These are phyloP conservation scores for Corydoras maculifer DNA, from an alignment of 2,113 vertebrate species.

Conservation along the genomic window DNA sequence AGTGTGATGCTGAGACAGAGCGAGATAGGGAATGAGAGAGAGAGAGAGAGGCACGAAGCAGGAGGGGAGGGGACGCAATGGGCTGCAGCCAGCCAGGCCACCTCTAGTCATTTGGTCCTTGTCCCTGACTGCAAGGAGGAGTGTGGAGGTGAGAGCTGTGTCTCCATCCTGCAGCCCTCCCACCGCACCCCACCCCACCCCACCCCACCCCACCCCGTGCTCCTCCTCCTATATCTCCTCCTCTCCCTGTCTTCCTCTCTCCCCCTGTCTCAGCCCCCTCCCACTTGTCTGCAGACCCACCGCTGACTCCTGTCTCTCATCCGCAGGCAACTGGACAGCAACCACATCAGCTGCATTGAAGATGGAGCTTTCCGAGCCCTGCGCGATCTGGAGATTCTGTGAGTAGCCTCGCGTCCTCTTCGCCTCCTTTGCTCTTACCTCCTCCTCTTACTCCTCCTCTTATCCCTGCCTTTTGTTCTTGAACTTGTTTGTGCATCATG, in stretches of 20 bases:
- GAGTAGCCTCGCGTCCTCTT: conserved; percentile 62
- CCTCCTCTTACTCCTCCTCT: conserved; percentile 5
- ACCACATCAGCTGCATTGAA: conserved; percentile 99
- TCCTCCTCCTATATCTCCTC: not conserved
- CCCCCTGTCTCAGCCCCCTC: conserved; percentile 33
- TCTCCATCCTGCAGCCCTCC: conserved; percentile 28
- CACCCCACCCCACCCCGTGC: not conserved
- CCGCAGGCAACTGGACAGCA: conserved; percentile 99
- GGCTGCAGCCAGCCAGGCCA: conserved; percentile 64
- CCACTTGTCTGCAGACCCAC: conserved; percentile 51
- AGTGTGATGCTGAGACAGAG: conserved; percentile 22
- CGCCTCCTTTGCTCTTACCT: conserved; percentile 33
- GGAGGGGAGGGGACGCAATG: conserved; percentile 48
- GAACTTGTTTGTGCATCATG: conserved; percentile 4
- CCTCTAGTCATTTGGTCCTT: conserved; percentile 57
- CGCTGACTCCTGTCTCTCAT: conserved; percentile 78
- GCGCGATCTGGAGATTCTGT: conserved; percentile 99
- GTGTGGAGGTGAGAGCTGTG: conserved; percentile 56
- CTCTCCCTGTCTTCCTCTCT: conserved; percentile 10
- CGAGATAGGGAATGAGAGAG: not conserved
- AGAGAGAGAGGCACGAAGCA: conserved; percentile 40
- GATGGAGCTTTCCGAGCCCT: conserved; percentile 99
- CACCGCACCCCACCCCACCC: conserved; percentile 1
- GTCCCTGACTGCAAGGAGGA: conserved; percentile 51
- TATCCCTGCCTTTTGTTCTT: no score